Conservation (phyloP, 2,888 invertebrate species). For the Vanessa cardui region DNA sequence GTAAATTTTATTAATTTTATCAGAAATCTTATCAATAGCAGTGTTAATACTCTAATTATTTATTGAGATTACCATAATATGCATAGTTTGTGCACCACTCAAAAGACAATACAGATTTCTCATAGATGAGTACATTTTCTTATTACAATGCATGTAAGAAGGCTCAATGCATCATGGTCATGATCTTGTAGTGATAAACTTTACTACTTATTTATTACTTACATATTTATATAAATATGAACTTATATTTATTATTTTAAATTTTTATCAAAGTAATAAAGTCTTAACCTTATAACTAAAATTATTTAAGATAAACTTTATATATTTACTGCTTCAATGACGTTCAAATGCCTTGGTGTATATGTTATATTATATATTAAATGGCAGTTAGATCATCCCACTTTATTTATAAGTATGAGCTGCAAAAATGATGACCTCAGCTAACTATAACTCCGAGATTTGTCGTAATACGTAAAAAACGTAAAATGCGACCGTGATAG, state of each 20-base stretch:
- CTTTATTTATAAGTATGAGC: constrained; percentile 67
- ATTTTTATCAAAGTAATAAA: not conserved
- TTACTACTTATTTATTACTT: not conserved
- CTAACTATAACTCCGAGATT: constrained; percentile 38
- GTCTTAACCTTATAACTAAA: not conserved
- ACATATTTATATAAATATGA: too few species aligned
- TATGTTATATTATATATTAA: not conserved
- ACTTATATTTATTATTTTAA: too few species aligned
- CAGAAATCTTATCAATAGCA: too few species aligned
- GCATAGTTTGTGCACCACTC: too few species aligned
- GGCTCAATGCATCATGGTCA: not conserved
- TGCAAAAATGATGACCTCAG: constrained; percentile 57
- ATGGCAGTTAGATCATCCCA: constrained; percentile 57
- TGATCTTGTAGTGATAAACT: not conserved
- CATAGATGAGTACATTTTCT: not conserved
- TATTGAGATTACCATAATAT: too few species aligned
- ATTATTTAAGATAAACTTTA: not conserved
- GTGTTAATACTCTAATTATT: too few species aligned
- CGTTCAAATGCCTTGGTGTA: too few species aligned
- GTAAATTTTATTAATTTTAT: not conserved
- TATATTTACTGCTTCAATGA: too few species aligned
- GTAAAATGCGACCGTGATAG: constrained; percentile 11
- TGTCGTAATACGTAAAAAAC: constrained; percentile 24
- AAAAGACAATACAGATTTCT: too few species aligned
- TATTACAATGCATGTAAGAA: not conserved